A percentile compares a stretch with the other conserved stretches of the same genome.
Conservation (phyloP, 2,113 vertebrate species). For the Phaetusa simplex region DNA sequence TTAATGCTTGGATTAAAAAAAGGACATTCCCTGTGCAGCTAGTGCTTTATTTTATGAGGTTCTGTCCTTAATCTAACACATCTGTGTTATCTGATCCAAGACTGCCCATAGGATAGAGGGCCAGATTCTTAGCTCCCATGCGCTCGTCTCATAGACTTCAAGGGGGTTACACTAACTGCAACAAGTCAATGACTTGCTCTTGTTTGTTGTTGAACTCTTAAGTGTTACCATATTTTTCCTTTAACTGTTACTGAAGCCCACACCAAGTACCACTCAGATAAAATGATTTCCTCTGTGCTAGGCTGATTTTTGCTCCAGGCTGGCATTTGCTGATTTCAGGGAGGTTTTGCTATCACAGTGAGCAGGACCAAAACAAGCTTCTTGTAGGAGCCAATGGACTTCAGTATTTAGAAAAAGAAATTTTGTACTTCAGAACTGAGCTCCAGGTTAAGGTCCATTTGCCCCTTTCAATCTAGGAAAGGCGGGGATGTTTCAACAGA, state of each 20-base stretch:
- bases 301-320: slow-evolving; percentile 1
- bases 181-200: not conserved
- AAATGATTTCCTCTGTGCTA: not conserved
- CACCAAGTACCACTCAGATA: not conserved
- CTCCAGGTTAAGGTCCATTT: not conserved
- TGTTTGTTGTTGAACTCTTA: slow-evolving; percentile 40
- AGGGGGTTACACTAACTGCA: not conserved
- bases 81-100: slow-evolving; percentile 53
- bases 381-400: not conserved
- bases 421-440: not conserved
- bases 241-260: not conserved
- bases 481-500: not conserved
- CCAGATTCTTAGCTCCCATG: not conserved
- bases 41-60: slow-evolving; percentile 19
- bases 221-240: slow-evolving; percentile 39
- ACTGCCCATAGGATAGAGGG: slow-evolving; percentile 5
- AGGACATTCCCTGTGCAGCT: not conserved
- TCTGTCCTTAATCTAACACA: slow-evolving; percentile 50
- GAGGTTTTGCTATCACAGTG: not conserved
- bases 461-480: not conserved
- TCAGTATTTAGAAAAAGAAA: not conserved
- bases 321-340: not conserved
- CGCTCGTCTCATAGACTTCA: not conserved
- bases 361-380: not conserved
- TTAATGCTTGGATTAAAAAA: not conserved